Conservation (phyloP, 2,888 invertebrate genomes). For the Andrena trimmerana region DNA sequence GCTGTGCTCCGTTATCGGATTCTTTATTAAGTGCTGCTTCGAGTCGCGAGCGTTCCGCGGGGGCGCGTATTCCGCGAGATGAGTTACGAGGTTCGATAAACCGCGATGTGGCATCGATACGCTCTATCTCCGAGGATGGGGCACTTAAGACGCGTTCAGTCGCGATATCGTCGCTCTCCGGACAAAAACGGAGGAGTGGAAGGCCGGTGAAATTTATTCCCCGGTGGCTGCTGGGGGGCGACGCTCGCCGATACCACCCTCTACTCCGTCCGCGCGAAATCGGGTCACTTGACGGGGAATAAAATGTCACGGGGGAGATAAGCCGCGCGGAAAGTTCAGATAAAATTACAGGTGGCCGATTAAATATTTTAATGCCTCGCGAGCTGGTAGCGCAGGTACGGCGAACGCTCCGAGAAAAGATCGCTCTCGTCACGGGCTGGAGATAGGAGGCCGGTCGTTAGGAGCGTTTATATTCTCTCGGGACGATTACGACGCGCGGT, state of each 20-base stretch:
- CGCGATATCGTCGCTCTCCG: not conserved
- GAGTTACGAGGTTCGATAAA: constrained; percentile 40
- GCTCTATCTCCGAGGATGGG: constrained; percentile 24
- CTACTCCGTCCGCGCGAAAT: constrained; percentile 25
- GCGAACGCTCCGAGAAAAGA: constrained; percentile 49
- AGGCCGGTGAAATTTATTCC: constrained; percentile 11
- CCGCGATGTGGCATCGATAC: constrained; percentile 37
- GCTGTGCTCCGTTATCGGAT: constrained; percentile 24
- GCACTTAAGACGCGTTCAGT: not conserved
- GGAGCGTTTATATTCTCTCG: constrained; percentile 58
- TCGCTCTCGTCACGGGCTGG: constrained; percentile 56
- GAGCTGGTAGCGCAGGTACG: constrained; percentile 18
- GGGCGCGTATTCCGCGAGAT: constrained; percentile 34
- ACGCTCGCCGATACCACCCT: not conserved
- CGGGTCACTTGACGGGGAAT: constrained; percentile 26
- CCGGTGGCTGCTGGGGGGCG: not conserved
- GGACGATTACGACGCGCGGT: constrained; percentile 49
- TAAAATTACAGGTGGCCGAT: constrained; percentile 60
- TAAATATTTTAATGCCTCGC: constrained; percentile 41
- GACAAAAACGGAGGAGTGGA: not conserved
- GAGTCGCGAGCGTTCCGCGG: constrained; percentile 19
- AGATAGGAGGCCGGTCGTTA: constrained; percentile 64
- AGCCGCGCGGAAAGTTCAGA: constrained; percentile 54
- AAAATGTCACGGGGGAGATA: constrained; percentile 54
- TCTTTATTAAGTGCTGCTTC: constrained; percentile 41